Base-by-base conservation (phyloP, 2,113 vertebrate genomes). In the Uropsilus gracilis region DNA sequence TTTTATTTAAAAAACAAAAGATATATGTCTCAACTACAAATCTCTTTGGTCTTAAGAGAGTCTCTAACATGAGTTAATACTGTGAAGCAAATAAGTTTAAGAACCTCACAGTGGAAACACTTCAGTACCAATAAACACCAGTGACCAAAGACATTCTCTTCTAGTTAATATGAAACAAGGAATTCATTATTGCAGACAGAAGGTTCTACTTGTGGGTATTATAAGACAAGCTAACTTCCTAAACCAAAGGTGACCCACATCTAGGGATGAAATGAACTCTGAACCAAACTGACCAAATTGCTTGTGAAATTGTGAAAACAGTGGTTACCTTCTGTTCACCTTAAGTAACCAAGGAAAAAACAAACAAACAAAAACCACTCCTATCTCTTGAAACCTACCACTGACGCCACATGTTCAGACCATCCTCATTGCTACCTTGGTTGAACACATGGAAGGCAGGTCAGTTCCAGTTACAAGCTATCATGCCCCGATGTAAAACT, bases 211-310 rank as follows among this genome's bases (percentile, higher is more conserved):
- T 96, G 98, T 98, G 98, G 98, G 90, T 98, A 96, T 98, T 82
- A 55, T 55, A 97, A 98, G 95, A 98, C 98, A 98, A 98, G 97
- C 98, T 97, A 96, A 97, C 97, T 96, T 97, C 97, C 98, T 97
- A 98, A 98, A 98, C 97, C 98, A 97, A 98, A 98, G 98, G 98
- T 98, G 98, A 98, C 98, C 98, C 98, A 98, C 98, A 98, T 97
- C 97, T 98, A 98, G 98, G 98, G 98, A 98, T 98, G 97, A 97
- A 93, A 96, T 96, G 8, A 96, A 96, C 95, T 97, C 97, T 84
- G 91, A 96, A 96, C 87, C 96, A 93, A 96, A 94, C 96, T 95
- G 94, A 92, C 89, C 63, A 94, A 72, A 22, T 46, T 78, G 94
- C 94, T 95, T 96, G 93, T n/a, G n/a, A n/a, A n/a, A 92, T 82